phyloP scores from a whole-genome alignment of 1,140 invertebrate species.

The Philopotamus ludificatus region DNA sequence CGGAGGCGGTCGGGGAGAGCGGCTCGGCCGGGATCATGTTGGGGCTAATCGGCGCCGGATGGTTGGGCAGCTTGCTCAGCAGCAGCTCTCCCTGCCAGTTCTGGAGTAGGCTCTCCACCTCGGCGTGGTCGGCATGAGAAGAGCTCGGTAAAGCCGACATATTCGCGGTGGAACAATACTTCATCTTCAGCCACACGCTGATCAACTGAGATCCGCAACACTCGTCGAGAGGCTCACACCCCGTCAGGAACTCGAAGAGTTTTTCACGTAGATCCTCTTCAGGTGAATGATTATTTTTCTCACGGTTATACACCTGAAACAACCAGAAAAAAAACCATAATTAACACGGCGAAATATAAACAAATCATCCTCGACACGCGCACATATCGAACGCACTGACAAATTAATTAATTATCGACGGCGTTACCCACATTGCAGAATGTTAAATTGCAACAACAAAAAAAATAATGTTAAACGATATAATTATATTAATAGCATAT shows the following conservation, averaged over 20 bases:
- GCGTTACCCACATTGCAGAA: too few species aligned
- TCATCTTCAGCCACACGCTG: conserved; percentile 45
- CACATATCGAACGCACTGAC: too few species aligned
- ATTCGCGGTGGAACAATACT: conserved; percentile 49
- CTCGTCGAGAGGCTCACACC: neutral
- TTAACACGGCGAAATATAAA: neutral
- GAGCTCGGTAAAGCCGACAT: conserved; percentile 43
- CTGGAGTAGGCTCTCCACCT: conserved; percentile 58
- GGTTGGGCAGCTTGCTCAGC: conserved; percentile 44
- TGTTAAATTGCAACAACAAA: too few species aligned
- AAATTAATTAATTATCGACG: too few species aligned
- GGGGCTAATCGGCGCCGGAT: conserved; percentile 31
- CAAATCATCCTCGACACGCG: neutral
- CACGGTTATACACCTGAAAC: neutral
- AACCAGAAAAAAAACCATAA: conserved; percentile 1
- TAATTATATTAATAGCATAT: too few species aligned
- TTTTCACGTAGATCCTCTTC: neutral
- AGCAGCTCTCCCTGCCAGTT: conserved; percentile 58
- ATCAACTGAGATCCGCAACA: neutral
- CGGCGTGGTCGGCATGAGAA: conserved; percentile 47
- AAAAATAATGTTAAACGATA: too few species aligned
- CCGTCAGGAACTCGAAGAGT: neutral
- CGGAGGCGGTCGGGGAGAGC: conserved; percentile 45
- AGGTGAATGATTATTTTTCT: neutral
- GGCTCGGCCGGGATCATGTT: conserved; percentile 16